Conservation (phyloP, 2,113 vertebrate species). For the Charadrius vociferus region DNA sequence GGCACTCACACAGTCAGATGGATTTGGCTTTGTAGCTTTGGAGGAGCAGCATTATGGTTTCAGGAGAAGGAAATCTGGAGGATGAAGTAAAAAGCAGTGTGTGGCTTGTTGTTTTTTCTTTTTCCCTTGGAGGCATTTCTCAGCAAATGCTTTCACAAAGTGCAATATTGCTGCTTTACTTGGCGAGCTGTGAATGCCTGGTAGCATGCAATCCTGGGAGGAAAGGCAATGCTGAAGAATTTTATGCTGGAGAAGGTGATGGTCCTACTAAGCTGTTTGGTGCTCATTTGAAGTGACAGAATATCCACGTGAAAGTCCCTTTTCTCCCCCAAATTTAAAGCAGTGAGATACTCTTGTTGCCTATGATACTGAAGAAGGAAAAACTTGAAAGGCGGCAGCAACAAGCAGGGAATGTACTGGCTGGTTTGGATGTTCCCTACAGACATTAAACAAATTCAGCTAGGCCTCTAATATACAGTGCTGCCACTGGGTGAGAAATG, state of each 20-base stretch:
- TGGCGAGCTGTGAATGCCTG: not conserved
- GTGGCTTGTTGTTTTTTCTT: not conserved
- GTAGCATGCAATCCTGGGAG: not conserved
- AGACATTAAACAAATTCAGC: not conserved
- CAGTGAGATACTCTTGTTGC: not conserved
- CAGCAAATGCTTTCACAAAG: not conserved
- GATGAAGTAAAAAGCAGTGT: not conserved
- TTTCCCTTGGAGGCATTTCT: not conserved
- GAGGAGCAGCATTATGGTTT: not conserved
- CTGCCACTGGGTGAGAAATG: not conserved
- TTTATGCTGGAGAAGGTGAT: not conserved
- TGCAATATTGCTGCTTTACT: not conserved
- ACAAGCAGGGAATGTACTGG: not conserved
- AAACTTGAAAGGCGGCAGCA: not conserved
- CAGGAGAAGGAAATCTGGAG: not conserved
- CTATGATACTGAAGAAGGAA: not conserved
- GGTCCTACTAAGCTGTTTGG: not conserved
- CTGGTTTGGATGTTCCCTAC: not conserved
- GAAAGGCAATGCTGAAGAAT: not conserved
- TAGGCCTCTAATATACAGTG: not conserved
- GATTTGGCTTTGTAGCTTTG: slow-evolving; percentile 19
- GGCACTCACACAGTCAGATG: not conserved
- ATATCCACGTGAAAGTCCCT: not conserved
- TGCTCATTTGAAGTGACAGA: not conserved
- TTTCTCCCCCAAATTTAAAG: not conserved